A percentile compares a stretch with the other conserved stretches of the same genome.
These are phyloP conservation scores for Electrona antarctica DNA, from an alignment of 2,113 vertebrate species.

Conservation along the genomic window DNA sequence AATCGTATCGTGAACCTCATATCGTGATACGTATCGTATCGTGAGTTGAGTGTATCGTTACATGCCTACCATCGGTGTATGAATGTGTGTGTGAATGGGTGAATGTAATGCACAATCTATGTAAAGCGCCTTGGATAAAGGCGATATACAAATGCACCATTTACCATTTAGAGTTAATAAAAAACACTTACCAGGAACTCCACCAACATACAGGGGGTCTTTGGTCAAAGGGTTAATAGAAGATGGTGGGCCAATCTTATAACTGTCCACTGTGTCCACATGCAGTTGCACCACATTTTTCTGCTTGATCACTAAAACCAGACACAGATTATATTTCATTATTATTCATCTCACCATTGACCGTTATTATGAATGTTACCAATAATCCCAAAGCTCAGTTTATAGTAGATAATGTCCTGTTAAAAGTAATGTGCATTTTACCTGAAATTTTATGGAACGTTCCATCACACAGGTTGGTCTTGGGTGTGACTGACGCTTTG, in stretches of 20 bases:
- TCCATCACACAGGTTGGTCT: conserved; percentile 85
- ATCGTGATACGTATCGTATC: no score
- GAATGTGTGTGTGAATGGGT: no score
- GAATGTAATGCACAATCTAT: no score
- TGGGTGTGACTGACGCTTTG: conserved; percentile 80
- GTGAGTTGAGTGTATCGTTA: no score
- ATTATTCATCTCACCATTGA: background rate
- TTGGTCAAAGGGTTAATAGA: conserved; percentile 51
- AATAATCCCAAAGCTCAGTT: background rate
- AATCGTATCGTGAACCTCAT: no score
- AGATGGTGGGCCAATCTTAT: conserved; percentile 72
- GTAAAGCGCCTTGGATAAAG: no score
- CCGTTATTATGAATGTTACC: background rate
- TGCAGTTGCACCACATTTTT: conserved; percentile 82
- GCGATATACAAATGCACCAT: no score
- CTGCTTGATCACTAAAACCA: conserved; percentile 82
- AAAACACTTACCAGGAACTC: conserved; percentile 85
- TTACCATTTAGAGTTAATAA: no score
- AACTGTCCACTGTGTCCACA: conserved; percentile 81
- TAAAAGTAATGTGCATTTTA: conserved; percentile 56
- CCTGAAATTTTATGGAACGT: conserved; percentile 89
- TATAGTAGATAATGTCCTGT: background rate
- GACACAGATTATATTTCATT: background rate
- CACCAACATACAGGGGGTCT: conserved; percentile 85
- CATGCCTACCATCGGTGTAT: no score